These are phyloP conservation scores for Galerucella nymphaeae DNA, from an alignment of 2,888 invertebrate species.

Conservation along the genomic window DNA sequence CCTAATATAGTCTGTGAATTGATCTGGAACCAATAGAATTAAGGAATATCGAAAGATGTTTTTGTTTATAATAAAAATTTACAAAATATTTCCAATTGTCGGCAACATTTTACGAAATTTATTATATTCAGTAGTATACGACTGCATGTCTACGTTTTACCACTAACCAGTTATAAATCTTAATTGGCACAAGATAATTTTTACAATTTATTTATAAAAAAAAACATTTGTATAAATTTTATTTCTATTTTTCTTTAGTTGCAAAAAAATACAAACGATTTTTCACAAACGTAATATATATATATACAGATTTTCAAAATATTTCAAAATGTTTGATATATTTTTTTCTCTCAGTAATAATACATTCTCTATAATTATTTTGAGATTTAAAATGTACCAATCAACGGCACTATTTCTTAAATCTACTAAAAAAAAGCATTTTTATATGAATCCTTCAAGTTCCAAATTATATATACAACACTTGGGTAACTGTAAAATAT, in stretches of 20 bases:
- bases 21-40: background rate
- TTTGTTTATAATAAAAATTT: background rate
- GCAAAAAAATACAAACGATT: background rate
- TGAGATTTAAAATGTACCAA: constrained; percentile 9
- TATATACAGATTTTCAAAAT: background rate
- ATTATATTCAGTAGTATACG: constrained; percentile 1
- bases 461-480: constrained; percentile 8
- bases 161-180: constrained; percentile 6
- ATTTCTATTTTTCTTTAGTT: background rate
- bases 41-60: background rate
- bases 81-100: background rate
- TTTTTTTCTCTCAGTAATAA: background rate
- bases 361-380: background rate
- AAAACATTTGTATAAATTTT: background rate
- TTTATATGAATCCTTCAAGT: background rate
- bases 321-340: background rate
- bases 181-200: constrained; percentile 13
- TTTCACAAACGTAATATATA: background rate
- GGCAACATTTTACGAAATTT: background rate
- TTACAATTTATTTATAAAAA: background rate
- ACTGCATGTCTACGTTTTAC: constrained; percentile 3
- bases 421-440: constrained; percentile 6
- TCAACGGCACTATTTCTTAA: background rate
- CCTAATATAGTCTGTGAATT: no score
- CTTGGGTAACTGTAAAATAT: constrained; percentile 17